phyloP scores from a whole-genome alignment of 2,888 invertebrate species.

The Uropetala carovei region DNA sequence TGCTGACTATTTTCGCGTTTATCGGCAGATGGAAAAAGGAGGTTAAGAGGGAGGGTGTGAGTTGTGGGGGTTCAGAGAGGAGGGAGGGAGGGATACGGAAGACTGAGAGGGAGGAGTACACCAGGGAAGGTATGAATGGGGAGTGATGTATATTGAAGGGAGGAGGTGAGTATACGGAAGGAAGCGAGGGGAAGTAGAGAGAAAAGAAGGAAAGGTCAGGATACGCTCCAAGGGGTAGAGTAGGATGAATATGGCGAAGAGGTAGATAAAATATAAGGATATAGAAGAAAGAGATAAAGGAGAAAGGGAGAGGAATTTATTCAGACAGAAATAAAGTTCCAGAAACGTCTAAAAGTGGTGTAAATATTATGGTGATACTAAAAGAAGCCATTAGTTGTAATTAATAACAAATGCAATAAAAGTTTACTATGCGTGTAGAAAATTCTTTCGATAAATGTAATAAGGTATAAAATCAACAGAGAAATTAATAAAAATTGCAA shows the following conservation, averaged over 20 bases:
- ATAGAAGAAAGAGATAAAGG: too few species aligned
- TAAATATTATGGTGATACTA: too few species aligned
- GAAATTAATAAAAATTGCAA: too few species aligned
- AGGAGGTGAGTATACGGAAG: not conserved
- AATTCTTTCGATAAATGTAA: too few species aligned
- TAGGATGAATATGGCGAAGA: not conserved
- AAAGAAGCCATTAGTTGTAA: too few species aligned
- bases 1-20: slow-evolving; percentile 55
- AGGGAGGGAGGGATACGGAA: not conserved
- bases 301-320: too few species aligned
- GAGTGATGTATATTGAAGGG: not conserved
- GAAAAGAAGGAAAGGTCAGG: not conserved
- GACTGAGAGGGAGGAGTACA: not conserved
- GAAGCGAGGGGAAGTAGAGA: not conserved
- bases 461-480: too few species aligned
- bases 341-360: not conserved
- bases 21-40: slow-evolving; percentile 45
- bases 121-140: not conserved
- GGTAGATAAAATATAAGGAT: not conserved
- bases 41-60: not conserved
- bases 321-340: not conserved
- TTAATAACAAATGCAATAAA: too few species aligned
- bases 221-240: not conserved
- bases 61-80: not conserved
- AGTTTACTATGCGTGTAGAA: too few species aligned